These are phyloP conservation scores for Channa argus DNA, from an alignment of 2,113 vertebrate species.

Conservation along the genomic window DNA sequence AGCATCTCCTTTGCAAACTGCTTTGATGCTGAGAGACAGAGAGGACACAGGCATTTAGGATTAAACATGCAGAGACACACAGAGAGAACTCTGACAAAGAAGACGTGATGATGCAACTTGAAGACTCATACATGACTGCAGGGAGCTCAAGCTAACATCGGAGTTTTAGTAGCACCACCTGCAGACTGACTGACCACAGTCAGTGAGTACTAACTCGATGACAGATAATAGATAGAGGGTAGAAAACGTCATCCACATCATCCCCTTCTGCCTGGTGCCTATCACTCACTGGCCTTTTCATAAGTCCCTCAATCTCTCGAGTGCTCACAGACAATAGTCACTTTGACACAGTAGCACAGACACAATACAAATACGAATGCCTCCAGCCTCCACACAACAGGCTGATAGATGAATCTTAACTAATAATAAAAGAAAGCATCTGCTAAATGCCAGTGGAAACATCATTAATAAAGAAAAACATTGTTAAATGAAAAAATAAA, in stretches of 20 bases:
- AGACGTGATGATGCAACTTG: slow-evolving; percentile 33
- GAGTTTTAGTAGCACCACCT: slow-evolving; percentile 16
- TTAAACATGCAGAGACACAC: slow-evolving; percentile 18
- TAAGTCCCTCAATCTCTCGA: slow-evolving; percentile 38
- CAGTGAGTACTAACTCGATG: slow-evolving; percentile 18
- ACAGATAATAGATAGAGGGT: slow-evolving; percentile 40
- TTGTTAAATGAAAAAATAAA: too few relatives aligned
- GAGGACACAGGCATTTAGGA: slow-evolving; percentile 14
- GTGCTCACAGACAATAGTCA: slow-evolving; percentile 71
- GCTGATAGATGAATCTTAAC: slow-evolving; percentile 5
- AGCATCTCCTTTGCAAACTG: slow-evolving; percentile 92
- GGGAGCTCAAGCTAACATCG: neutral
- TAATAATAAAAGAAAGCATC: slow-evolving; percentile 1
- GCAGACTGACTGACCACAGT: slow-evolving; percentile 45
- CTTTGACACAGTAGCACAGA: slow-evolving; percentile 61
- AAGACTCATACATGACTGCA: slow-evolving; percentile 10
- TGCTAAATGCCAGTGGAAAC: neutral
- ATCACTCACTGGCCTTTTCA: slow-evolving; percentile 71
- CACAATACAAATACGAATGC: slow-evolving; percentile 29
- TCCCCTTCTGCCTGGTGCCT: slow-evolving; percentile 55
- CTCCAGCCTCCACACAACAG: slow-evolving; percentile 11
- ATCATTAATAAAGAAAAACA: neutral
- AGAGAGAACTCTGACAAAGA: slow-evolving; percentile 19
- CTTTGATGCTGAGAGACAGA: slow-evolving; percentile 88
- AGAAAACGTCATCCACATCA: slow-evolving; percentile 45